Percentiles rank a stretch among this genome's conserved stretches.
Evolutionary conservation across 1,140 invertebrate species (phyloP).

Genomic region (Hylyphantes graminicola): DNA sequence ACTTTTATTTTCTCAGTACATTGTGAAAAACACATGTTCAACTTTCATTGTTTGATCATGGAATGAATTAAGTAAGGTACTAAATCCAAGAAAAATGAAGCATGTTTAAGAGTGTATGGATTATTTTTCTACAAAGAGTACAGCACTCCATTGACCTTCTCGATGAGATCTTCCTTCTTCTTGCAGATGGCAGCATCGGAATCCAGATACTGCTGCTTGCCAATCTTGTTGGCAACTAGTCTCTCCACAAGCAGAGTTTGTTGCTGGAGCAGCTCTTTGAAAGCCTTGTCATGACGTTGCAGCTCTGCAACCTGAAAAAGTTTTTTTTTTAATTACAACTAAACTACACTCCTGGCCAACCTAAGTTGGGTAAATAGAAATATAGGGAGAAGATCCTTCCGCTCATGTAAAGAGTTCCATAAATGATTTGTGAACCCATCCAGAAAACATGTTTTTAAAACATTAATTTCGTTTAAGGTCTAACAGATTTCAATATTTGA

Average conservation of each 20-base stretch:
- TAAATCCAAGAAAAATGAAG: conserved; percentile 35
- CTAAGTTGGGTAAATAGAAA: no score
- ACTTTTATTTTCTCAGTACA: background rate
- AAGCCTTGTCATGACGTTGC: conserved; percentile 74
- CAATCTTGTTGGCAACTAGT: conserved; percentile 76
- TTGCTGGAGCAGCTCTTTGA: conserved; percentile 67
- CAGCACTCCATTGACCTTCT: conserved; percentile 71
- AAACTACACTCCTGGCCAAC: no score
- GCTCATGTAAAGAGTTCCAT: no score
- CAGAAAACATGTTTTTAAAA: no score
- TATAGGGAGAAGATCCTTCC: no score
- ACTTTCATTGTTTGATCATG: conserved; percentile 45
- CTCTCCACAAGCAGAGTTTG: conserved; percentile 75
- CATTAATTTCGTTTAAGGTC: no score
- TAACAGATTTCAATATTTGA: no score
- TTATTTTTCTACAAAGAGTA: conserved; percentile 27
- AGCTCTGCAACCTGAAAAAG: conserved; percentile 72
- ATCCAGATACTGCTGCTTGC: conserved; percentile 76
- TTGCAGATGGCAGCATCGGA: conserved; percentile 72
- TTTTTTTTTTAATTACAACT: no score
- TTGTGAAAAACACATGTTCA: background rate
- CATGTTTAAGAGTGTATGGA: conserved; percentile 31
- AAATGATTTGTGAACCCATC: no score
- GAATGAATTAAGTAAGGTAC: conserved; percentile 57
- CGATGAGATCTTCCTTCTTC: conserved; percentile 76